A percentile compares a stretch with the other conserved stretches of the same genome.
Conservation (phyloP, 2,113 vertebrate genomes). For the Corydoras sp. region DNA sequence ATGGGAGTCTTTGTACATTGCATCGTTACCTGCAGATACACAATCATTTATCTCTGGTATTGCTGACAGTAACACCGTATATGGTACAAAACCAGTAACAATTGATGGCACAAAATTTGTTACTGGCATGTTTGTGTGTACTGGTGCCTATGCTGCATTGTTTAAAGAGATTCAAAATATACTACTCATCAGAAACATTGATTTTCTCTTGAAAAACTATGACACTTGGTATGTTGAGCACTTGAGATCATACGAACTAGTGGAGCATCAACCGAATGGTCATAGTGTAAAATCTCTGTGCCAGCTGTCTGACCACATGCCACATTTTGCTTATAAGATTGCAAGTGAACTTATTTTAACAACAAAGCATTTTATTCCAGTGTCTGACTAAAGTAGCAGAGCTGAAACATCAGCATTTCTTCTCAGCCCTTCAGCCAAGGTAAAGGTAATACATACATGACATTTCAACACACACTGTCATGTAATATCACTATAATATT, state of each 20-base stretch:
- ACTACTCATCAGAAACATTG: slow-evolving; percentile 28
- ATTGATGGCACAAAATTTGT: background rate
- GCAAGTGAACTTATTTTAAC: slow-evolving; percentile 31
- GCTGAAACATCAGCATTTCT: background rate
- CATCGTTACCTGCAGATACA: slow-evolving; percentile 28
- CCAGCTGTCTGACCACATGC: background rate
- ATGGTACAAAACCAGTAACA: slow-evolving; percentile 31
- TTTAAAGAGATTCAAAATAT: slow-evolving; percentile 40
- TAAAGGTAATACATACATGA: too few species aligned
- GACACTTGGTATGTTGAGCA: slow-evolving; percentile 41
- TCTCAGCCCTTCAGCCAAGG: background rate
- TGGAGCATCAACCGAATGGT: background rate
- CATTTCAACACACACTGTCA: background rate
- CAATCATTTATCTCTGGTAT: slow-evolving; percentile 20
- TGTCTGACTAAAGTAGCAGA: slow-evolving; percentile 27
- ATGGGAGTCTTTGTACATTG: background rate
- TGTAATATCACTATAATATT: background rate
- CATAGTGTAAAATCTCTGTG: background rate
- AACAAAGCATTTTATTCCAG: slow-evolving; percentile 42
- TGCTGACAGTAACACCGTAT: slow-evolving; percentile 31
- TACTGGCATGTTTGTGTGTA: slow-evolving; percentile 36
- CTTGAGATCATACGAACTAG: slow-evolving; percentile 29
- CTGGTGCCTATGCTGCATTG: slow-evolving; percentile 31
- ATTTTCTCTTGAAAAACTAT: slow-evolving; percentile 34
- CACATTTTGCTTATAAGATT: slow-evolving; percentile 26